Evolutionary conservation across 2,888 invertebrate species (phyloP), one percentile per base, ranked within the genome.

Genomic region (Catocala sponsa): DNA sequence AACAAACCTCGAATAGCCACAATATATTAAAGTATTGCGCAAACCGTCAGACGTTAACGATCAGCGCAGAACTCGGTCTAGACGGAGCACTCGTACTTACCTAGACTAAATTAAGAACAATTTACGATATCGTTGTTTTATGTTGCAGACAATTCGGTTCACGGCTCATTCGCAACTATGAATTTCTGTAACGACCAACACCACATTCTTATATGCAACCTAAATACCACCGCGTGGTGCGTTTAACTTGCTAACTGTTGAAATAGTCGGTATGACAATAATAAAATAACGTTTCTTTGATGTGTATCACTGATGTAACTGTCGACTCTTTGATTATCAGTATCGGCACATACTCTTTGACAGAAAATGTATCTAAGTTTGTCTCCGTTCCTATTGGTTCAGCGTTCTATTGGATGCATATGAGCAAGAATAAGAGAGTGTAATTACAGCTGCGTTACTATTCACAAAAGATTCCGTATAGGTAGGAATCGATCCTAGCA

Each of bases 111-210:
- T 91, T 88, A 86, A 89, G 87, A 88, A 86, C 90, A 90, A 91
- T 90, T 90, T 88, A 88, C 85, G 86, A 87, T 85, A 88, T 87
- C 86, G 82, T 85, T 82, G 83, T 88, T 91, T 90, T 88, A 84
- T 91, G 89, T 89, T 84, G 84, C 84, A 87, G 87, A 88, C 87
- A 89, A 90, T 91, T 91, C 86, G 86, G 88, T 87, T 89, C 89
- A 89, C 81, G 87, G 90, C 84, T 86, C 83, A 81, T 82, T 85
- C 80, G 83, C 74, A 75, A 81, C 81, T 83, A 83, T 81, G 80
- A 83, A 82, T 80, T 83, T 82, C 77, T 83, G 80, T 68, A 81
- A 73, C 75, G 72, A 69, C 68, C 83, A 78, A 79, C 74, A 66
- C 68, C 64, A 76, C 74, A 79, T 80, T 75, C 68, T 79, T 77